Conservation (phyloP, 2,888 invertebrate species). For the Julus scanicus region DNA sequence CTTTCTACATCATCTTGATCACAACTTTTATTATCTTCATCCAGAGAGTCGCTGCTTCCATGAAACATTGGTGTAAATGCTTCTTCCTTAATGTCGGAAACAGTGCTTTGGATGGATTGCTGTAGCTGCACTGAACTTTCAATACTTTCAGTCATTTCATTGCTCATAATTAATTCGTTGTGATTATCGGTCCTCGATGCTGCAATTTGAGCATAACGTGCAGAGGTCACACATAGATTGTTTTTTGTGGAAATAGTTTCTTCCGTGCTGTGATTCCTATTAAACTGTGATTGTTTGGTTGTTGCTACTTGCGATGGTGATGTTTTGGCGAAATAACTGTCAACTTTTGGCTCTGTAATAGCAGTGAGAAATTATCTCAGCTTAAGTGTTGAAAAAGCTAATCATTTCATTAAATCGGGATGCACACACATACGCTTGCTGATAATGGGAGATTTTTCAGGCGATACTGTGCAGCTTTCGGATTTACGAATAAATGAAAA, state of each 20-base stretch:
- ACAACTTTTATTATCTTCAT: neutral
- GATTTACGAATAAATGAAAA: neutral
- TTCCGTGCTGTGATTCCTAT: neutral
- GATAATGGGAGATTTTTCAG: neutral
- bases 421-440: neutral
- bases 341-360: neutral
- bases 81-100: neutral
- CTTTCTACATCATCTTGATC: neutral
- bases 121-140: neutral
- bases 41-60: neutral
- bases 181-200: neutral
- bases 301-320: neutral
- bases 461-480: neutral
- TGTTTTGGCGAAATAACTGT: neutral
- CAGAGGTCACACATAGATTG: neutral
- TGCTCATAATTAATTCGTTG: neutral
- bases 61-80: neutral
- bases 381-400: neutral
- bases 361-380: neutral
- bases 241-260: neutral
- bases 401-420: no score
- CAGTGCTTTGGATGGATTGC: neutral
- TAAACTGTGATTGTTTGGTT: neutral
- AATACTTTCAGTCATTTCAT: neutral
- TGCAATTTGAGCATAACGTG: neutral